phyloP scores from a whole-genome alignment of 2,888 invertebrate species.

The Apamea crenata region DNA sequence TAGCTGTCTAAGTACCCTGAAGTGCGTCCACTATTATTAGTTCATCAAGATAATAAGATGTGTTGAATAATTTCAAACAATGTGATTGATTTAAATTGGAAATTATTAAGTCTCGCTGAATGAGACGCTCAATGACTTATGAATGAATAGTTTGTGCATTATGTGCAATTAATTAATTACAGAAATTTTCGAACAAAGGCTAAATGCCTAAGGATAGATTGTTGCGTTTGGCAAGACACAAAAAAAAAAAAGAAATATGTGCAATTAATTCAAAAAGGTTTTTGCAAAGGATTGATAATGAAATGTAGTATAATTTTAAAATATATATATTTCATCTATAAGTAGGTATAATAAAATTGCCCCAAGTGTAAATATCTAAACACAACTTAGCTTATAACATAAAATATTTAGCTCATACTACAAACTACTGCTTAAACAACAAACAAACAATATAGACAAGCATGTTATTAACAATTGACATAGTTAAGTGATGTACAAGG shows the following conservation, averaged over 20 bases:
- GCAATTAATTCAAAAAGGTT: slow-evolving; percentile 8
- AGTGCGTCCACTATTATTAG: not conserved
- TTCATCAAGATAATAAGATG: not conserved
- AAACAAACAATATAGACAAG: slow-evolving; percentile 13
- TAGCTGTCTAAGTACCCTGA: not conserved
- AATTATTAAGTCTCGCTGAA: not conserved
- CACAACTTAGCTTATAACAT: slow-evolving; percentile 29
- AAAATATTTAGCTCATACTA: slow-evolving; percentile 13
- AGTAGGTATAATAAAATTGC: slow-evolving; percentile 6
- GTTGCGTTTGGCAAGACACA: too few species aligned
- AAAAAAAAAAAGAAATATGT: too few species aligned
- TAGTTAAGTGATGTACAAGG: slow-evolving; percentile 4
- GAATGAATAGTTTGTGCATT: slow-evolving; percentile 6
- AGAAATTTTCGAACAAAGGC: too few species aligned
- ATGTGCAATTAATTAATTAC: slow-evolving; percentile 1
- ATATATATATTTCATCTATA: slow-evolving; percentile 49
- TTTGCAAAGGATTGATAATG: slow-evolving; percentile 42
- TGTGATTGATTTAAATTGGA: not conserved
- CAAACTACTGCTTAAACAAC: slow-evolving; percentile 11
- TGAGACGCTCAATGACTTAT: not conserved
- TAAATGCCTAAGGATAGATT: too few species aligned
- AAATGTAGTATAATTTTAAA: slow-evolving; percentile 44
- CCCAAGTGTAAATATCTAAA: slow-evolving; percentile 24
- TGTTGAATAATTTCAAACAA: slow-evolving; percentile 5
- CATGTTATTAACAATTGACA: slow-evolving; percentile 1